Evolutionary conservation across 2,113 vertebrate species (phyloP).

Genomic region (Lepisosteus oculatus): DNA sequence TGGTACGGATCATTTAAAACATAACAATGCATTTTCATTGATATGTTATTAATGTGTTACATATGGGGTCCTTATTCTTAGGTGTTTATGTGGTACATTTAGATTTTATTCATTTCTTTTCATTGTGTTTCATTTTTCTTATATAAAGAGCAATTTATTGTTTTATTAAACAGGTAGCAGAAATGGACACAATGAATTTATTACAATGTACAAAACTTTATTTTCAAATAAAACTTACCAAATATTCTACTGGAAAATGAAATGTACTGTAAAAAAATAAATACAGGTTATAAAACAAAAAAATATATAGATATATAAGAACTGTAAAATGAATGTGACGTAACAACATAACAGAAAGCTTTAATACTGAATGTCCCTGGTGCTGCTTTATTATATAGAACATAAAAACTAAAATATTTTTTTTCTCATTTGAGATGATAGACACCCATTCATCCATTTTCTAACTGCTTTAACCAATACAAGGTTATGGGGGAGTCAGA

Average conservation of each 20-base stretch:
- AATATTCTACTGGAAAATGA: background rate
- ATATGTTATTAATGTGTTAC: too few relatives aligned
- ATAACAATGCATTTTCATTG: too few relatives aligned
- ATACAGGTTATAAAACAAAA: conserved; percentile 2
- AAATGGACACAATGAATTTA: too few relatives aligned
- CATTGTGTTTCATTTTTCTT: too few relatives aligned
- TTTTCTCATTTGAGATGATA: background rate
- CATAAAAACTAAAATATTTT: background rate
- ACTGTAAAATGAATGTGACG: background rate
- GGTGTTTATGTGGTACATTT: too few relatives aligned
- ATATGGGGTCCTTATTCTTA: too few relatives aligned
- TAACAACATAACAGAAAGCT: background rate
- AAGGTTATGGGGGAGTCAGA: too few relatives aligned
- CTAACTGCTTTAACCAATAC: too few relatives aligned
- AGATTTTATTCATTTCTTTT: too few relatives aligned
- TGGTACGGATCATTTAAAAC: too few relatives aligned
- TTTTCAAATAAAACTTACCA: conserved; percentile 2
- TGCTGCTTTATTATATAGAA: background rate
- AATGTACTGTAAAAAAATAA: conserved; percentile 4
- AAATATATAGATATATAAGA: background rate
- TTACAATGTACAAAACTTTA: conserved; percentile 13
- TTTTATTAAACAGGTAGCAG: too few relatives aligned
- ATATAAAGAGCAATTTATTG: too few relatives aligned
- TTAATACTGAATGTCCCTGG: background rate
- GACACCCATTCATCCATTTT: background rate